Conservation (phyloP, 2,113 vertebrate genomes). For the Zingel zingel region DNA sequence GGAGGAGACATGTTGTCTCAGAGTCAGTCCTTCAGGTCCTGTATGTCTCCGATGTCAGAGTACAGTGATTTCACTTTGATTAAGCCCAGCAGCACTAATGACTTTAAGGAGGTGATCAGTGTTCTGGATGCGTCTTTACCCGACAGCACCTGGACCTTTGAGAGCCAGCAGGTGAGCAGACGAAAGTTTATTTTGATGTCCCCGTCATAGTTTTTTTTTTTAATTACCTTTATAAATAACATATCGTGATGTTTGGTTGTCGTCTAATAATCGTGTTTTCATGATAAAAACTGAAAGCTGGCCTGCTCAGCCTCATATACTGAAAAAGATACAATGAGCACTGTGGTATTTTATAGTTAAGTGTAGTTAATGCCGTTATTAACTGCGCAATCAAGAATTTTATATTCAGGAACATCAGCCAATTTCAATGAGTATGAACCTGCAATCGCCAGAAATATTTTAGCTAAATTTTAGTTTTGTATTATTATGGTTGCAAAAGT, state of each 20-base stretch:
- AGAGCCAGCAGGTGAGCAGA: conserved; percentile 78
- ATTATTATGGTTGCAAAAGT: no score
- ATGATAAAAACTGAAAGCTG: not conserved
- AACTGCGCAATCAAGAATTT: not conserved
- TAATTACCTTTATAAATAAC: no score
- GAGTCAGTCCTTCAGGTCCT: conserved; percentile 86
- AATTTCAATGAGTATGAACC: not conserved
- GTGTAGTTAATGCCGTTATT: not conserved
- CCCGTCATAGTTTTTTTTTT: no score
- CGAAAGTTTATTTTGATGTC: no score
- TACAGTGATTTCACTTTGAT: conserved; percentile 89
- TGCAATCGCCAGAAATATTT: not conserved
- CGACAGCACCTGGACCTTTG: conserved; percentile 78
- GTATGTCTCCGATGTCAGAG: conserved; percentile 87
- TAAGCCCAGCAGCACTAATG: conserved; percentile 82
- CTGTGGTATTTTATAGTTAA: no score
- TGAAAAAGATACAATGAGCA: no score
- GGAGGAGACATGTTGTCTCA: conserved; percentile 85
- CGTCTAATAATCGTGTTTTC: not conserved
- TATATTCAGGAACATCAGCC: not conserved
- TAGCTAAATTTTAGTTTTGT: no score
- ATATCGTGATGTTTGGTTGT: not conserved
- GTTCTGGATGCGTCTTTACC: conserved; percentile 77
- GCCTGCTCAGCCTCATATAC: no score
- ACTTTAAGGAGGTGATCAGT: conserved; percentile 80